These are phyloP conservation scores for Phthorimaea operculella DNA, from an alignment of 1,140 invertebrate genomes.

Conservation along the genomic window DNA sequence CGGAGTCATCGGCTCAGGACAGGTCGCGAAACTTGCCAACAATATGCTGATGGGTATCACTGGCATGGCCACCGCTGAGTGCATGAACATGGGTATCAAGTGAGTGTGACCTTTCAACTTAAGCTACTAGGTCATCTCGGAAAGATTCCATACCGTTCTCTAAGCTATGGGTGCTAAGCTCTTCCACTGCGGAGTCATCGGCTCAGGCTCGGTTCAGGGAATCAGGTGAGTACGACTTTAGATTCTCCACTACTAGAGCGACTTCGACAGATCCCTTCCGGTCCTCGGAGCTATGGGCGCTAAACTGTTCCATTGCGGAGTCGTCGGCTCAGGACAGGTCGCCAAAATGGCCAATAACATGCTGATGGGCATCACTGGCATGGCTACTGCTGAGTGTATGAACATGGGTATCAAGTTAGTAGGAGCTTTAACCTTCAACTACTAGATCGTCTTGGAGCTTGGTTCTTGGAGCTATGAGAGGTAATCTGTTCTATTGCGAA, in stretches of 20 bases:
- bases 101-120: too few species aligned
- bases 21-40: conserved; percentile 97
- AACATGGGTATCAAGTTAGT: conserved; percentile 89
- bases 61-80: conserved; percentile 92
- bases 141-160: conserved; percentile 78
- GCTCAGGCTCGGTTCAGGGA: too few species aligned
- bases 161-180: conserved; percentile 91
- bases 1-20: too few species aligned
- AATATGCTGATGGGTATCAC: conserved; percentile 94
- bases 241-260: conserved; percentile 14
- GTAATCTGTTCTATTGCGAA: too few species aligned
- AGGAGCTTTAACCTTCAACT: too few species aligned
- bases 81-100: conserved; percentile 92
- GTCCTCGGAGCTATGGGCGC: conserved; percentile 90
- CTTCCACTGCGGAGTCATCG: conserved; percentile 90
- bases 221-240: too few species aligned
- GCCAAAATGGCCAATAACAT: conserved; percentile 99
- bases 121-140: too few species aligned
- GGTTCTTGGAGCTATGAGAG: too few species aligned
- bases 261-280: conserved; percentile 77
- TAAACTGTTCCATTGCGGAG: conserved; percentile 92
- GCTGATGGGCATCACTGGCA: conserved; percentile 91
- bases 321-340: conserved; percentile 90
- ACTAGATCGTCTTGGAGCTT: too few species aligned
- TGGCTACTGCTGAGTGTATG: conserved; percentile 90